Base-by-base conservation (phyloP, 2,113 vertebrate genomes). In the Mirounga angustirostris region DNA sequence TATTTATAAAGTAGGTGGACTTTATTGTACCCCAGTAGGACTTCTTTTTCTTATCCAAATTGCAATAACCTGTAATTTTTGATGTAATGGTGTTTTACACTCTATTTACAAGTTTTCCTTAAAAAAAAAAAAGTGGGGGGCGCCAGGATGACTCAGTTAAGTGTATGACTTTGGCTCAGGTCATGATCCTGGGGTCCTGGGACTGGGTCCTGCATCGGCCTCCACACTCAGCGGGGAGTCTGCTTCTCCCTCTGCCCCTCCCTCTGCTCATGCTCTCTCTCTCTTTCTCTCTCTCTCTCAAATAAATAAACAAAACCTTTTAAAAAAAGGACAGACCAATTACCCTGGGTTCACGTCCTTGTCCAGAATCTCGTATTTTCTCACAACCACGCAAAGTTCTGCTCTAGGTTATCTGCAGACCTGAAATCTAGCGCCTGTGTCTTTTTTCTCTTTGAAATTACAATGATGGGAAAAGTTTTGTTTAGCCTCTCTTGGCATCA, bases 401-500 rank as follows among this genome's bases (percentile, higher is more conserved):
- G 40, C 67, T 63, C 81, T 43, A 18, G 30, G 7, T 82, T 80
- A 43, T 74, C 40, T 63, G 5, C 46, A 61, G 36, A 90, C 24
- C 8, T 89, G 15, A 97, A 79, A 79, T 94, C 79, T 89, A 76
- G 54, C 36, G 28, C 10, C 19, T 6, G 61, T 63, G 26, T 80
- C 59, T 28, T 79, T 89, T 92, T 93, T 18, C 56, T 50, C 74
- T 89, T 71, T 65, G 46, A 67, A 83, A 80, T 95, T 67, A 74
- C 82, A 83, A 63, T 46, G 59, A 89, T 3, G 33, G 18, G 24
- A 63, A 56, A 94, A 1, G 12, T 14, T 71, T 73, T 58, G 1
- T 36, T 74, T 86, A 74, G 30, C 19, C 19, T 89, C 54, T 71
- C 84, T 95, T 81, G 63, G 73, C 92, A 59, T 85, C 84, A 87